Conservation (phyloP, 1,140 invertebrate genomes). For the Pogonomyrmex barbatus region DNA sequence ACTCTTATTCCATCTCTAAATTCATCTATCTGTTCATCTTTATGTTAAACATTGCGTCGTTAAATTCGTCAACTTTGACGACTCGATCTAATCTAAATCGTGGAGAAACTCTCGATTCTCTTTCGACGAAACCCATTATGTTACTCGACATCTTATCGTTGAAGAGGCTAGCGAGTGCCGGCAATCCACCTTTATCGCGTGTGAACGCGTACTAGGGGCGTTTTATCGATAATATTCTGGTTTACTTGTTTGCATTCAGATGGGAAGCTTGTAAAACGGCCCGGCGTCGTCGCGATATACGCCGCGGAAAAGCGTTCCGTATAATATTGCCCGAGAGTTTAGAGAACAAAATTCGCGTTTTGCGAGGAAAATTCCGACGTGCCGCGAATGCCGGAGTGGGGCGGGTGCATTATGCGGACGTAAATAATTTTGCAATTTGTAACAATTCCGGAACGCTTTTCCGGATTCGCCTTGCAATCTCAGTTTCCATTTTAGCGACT, state of each 20-base stretch:
- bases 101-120: background rate
- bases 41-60: background rate
- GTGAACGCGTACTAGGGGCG: constrained; percentile 1
- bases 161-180: background rate
- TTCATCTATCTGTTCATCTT: constrained; percentile 6
- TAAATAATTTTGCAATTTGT: constrained; percentile 49
- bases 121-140: constrained; percentile 36
- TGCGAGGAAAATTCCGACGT: constrained; percentile 5
- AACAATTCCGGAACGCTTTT: background rate
- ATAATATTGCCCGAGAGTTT: constrained; percentile 6
- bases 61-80: constrained; percentile 33
- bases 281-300: background rate
- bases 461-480: background rate
- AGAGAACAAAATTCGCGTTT: constrained; percentile 29
- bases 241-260: constrained; percentile 45
- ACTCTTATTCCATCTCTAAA: background rate
- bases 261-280: constrained; percentile 30
- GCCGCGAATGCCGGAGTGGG: constrained; percentile 4
- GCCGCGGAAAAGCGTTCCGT: background rate
- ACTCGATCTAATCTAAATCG: constrained; percentile 68
- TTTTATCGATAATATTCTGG: constrained; percentile 46
- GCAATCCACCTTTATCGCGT: constrained; percentile 45
- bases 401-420: constrained; percentile 20
- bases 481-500: background rate
- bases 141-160: constrained; percentile 7